Evolutionary conservation across 2,113 vertebrate species (phyloP), one percentile per base, ranked within the genome.

Genomic region (Oxyura jamaicensis): DNA sequence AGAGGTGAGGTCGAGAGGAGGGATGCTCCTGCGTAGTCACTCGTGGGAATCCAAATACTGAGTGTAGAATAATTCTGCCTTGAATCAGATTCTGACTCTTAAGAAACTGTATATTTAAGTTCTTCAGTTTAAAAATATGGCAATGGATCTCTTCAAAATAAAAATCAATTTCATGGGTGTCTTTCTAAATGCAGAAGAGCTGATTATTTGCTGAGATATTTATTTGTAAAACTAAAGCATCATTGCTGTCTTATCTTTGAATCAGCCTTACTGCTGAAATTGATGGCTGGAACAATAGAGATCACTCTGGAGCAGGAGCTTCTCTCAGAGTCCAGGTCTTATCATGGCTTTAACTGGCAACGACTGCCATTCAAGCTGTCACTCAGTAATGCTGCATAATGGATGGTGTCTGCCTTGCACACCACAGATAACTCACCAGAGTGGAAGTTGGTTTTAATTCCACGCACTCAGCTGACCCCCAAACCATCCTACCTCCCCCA

Each of bases 351-450:
- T 97, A 95, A 97, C 97, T 98, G 97, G 98, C 97, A 98, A 97
- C 93, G 96, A 75, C 98, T 98, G 98, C 98, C 98, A 98, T 97
- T 99, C 98, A 98, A 86, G 83, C 94, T 97, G 95, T 97, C 98
- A 98, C 93, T 98, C 98, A 97, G 91, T 72, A 95, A 86, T 92
- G 93, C 91, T 74, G 29, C 95, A 98, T 98, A 98, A 98, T 98
- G 97, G 97, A 98, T 98, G 96, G 94, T 89, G 96, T 94, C 96
- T 94, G 98, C 97, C 96, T 98, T 98, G 98, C 97, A 98, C 96
- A 95, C 93, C 94, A 93, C 55, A 98, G 99, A 99, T 99, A 99
- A 99, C 97, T 98, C 83, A 39, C 59, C 93, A 95, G 97, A 97
- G 90, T 90, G 79, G 73, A 71, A 89, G 67, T 83, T 94, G 89